Base-by-base conservation (phyloP, 2,888 invertebrate species). In the Apantesis nais region DNA sequence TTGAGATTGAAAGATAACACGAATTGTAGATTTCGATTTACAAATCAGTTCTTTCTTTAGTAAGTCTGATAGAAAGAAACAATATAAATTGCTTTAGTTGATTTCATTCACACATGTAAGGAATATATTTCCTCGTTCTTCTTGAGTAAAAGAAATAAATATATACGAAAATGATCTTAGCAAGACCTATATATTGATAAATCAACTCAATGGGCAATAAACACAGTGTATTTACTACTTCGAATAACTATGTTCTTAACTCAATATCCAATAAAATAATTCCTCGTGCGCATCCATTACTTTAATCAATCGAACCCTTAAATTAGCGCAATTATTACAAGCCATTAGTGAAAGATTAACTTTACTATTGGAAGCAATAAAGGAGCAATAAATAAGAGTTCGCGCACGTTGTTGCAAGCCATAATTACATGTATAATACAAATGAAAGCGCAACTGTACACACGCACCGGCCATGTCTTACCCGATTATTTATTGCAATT, bases 401-500 rank as follows among this genome's bases (percentile, higher is more conserved):
- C 77, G 83, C 75, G 79, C 82, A 86, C 85, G 83, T 88, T 80
- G 85, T 58, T 85, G 81, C 78, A 87, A 88, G 85, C 87, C 90
- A 90, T 92, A 94, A 93, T 94, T 93, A 93, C 89, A 89, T 83
- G 88, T 86, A 91, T 90, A 90, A 91, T 90, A 92, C 90, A 91
- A 90, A 92, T 90, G 91, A 89, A 91, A 92, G 89, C 91, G 91
- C 92, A 90, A 87, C 90, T 84, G 89, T 79, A 89, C 87, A 89
- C 91, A 91, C 91, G 90, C 90, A 90, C 87, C 85, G 84, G 81
- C 87, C 81, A 86, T 86, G 92, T 92, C 93, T 88, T 88, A 85
- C 83, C 86, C 71, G 87, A 92, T 93, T 93, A 94, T 94, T 94
- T 94, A 94, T 93, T 93, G 86, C 92, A 84, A 85, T 88, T 93